phyloP scores from a whole-genome alignment of 2,888 invertebrate species.

The Oligia latruncula region DNA sequence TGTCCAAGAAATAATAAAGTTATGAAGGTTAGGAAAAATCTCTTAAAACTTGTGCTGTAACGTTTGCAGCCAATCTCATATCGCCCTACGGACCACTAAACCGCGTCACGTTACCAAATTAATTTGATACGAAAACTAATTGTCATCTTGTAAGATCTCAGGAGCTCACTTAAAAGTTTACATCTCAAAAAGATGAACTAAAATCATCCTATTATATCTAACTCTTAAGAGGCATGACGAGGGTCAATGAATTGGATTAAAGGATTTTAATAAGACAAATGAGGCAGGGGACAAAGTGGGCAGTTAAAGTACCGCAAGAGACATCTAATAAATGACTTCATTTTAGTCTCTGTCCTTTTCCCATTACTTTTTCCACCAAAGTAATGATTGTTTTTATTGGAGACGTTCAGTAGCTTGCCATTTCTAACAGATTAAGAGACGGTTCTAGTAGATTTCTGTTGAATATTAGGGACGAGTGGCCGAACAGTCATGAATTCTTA shows the following conservation, averaged over 20 bases:
- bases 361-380: constrained; percentile 18
- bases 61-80: constrained; percentile 48
- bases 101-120: constrained; percentile 42
- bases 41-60: constrained; percentile 40
- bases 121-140: constrained; percentile 44
- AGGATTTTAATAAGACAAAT: constrained; percentile 35
- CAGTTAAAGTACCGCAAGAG: constrained; percentile 37
- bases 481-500: neutral
- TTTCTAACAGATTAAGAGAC: neutral
- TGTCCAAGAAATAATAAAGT: constrained; percentile 44
- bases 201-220: neutral
- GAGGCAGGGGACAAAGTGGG: constrained; percentile 29
- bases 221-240: neutral
- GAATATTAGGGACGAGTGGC: neutral
- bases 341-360: constrained; percentile 9
- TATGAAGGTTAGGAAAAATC: constrained; percentile 38
- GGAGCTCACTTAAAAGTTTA: constrained; percentile 6
- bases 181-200: neutral
- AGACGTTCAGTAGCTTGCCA: constrained; percentile 1
- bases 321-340: constrained; percentile 65
- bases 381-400: constrained; percentile 19
- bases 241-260: constrained; percentile 19
- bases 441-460: neutral
- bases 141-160: constrained; percentile 4
- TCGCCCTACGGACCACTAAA: constrained; percentile 24